Conservation (phyloP, 2,888 invertebrate species). For the Drosophila mimica region DNA sequence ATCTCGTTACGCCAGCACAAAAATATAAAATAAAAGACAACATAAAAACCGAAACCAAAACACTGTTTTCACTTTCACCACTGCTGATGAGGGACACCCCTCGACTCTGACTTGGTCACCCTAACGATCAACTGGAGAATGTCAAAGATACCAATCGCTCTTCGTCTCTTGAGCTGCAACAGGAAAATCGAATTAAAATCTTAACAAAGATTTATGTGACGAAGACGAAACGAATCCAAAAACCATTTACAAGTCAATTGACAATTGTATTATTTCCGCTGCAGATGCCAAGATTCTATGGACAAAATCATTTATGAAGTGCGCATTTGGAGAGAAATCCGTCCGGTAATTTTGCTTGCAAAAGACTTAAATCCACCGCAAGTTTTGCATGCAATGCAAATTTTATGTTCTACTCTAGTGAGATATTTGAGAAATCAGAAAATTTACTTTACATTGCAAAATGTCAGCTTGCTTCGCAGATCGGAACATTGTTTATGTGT, state of each 20-base stretch:
- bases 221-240: constrained; percentile 31
- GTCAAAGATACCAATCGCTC: constrained; percentile 37
- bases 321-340: constrained; percentile 2
- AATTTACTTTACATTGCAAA: constrained; percentile 6
- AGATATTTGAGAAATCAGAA: constrained; percentile 2
- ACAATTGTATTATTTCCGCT: constrained; percentile 74
- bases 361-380: not conserved
- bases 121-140: constrained; percentile 1
- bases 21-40: not conserved
- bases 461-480: constrained; percentile 10
- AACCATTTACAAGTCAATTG: constrained; percentile 71
- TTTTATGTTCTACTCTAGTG: constrained; percentile 10
- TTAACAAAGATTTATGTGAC: constrained; percentile 72
- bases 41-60: constrained; percentile 6
- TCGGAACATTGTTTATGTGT: constrained; percentile 2
- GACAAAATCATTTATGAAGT: constrained; percentile 13
- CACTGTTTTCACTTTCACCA: constrained; percentile 57
- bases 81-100: constrained; percentile 53
- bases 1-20: constrained; percentile 51
- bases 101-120: not conserved
- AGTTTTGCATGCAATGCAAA: constrained; percentile 33
- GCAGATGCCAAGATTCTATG: constrained; percentile 18
- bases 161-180: constrained; percentile 16
- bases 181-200: constrained; percentile 60
- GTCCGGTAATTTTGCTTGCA: constrained; percentile 1